Conservation (phyloP, 2,888 invertebrate genomes). For the Tenthredo distinguenda region DNA sequence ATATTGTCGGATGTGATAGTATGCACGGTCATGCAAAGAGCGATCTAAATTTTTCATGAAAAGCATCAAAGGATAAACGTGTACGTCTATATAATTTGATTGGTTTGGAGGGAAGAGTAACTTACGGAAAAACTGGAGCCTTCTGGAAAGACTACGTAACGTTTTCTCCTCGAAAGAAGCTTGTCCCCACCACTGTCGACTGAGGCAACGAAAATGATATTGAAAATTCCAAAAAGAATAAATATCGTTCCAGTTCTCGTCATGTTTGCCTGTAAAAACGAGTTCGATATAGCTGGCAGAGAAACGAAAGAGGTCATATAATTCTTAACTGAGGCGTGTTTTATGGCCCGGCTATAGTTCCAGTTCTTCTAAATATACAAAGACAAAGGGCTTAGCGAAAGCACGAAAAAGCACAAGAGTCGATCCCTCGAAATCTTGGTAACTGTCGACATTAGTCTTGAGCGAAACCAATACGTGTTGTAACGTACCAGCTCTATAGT, state of each 20-base stretch:
- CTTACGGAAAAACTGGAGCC: constrained; percentile 86
- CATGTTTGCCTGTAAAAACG: constrained; percentile 42
- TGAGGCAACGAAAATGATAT: constrained; percentile 53
- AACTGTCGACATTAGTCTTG: constrained; percentile 46
- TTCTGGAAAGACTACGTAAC: constrained; percentile 86
- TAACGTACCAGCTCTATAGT: constrained; percentile 18
- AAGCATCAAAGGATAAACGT: background rate
- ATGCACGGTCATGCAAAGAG: constrained; percentile 82
- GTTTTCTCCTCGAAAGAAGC: constrained; percentile 81
- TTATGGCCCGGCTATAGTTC: constrained; percentile 14
- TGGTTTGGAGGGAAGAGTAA: constrained; percentile 58
- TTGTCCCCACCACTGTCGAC: constrained; percentile 66
- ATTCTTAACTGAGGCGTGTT: constrained; percentile 29
- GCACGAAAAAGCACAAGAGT: constrained; percentile 9
- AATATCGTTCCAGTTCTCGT: constrained; percentile 30
- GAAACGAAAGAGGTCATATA: background rate
- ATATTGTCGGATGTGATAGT: constrained; percentile 76
- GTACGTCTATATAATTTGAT: background rate
- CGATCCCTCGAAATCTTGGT: constrained; percentile 26
- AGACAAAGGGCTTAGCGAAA: constrained; percentile 30
- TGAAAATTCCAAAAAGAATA: constrained; percentile 55
- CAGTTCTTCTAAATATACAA: constrained; percentile 47
- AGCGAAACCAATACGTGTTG: constrained; percentile 31
- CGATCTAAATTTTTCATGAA: constrained; percentile 71
- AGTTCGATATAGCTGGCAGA: background rate